Base-by-base conservation (phyloP, 2,113 vertebrate genomes). In the Hystrix brachyura region DNA sequence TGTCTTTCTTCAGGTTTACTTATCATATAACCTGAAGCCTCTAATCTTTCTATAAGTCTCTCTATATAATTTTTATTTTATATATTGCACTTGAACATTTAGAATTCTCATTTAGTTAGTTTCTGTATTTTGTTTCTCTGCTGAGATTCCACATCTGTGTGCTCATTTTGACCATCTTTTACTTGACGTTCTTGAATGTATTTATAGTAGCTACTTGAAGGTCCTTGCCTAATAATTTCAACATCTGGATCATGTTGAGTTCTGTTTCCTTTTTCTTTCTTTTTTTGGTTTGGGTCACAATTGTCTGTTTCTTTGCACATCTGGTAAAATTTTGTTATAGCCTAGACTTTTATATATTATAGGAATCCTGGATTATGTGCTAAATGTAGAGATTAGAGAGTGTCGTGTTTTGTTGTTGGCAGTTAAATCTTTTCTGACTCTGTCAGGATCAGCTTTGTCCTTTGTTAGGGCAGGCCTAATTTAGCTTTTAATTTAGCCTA, bases 1-100 rank as follows among this genome's bases (percentile, higher is more conserved):
- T 85, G 38, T 59, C 62, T 95, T 69, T 72, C 69, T 94, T 96
- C 38, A 96, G 23, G 59, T 64, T 80, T 76, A 78, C 32, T 93
- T 82, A 46, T 64, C 51, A 93, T 67, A 55, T 38, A 51, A 38
- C 32, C 53, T 57, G 0, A 65, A 60, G 21, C 71, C 34, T 51
- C 34, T 85, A 84, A 71, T 64, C 18, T 48, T 18, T 51, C 21
- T 79, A 12, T 62, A 62, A 94, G 74, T 9, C 7, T 46, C 55
- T 32, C 21, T 57, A 34, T 17, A 78, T 79, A 62, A 21, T 79
- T 88, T 92, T 94, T 25, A 90, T 89, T 62, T 86, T 43, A 69
- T 25, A 64, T 90, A 79, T 65, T 69, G 8, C 5, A 55, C 21
- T 79, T 93, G n/a, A 55, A 80, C 34, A 46, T 93, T 55, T 38